These are phyloP conservation scores for Drepana arcuata DNA, from an alignment of 1,140 invertebrate species.

Conservation along the genomic window DNA sequence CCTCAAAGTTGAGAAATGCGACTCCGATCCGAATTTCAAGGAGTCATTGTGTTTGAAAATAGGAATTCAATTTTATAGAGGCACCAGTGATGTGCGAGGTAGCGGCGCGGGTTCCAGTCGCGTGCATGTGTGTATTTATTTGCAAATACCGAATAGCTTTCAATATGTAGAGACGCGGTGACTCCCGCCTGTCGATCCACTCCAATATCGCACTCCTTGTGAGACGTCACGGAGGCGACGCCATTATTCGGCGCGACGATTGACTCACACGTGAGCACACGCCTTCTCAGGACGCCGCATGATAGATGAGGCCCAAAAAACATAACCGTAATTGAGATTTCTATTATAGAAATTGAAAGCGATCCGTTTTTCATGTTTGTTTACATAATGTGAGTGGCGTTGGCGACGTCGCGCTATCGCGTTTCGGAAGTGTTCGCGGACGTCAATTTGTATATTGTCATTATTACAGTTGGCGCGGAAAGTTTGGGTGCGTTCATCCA, in stretches of 20 bases:
- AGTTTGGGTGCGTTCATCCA: slow-evolving; percentile 64
- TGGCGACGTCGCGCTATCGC: slow-evolving; percentile 43
- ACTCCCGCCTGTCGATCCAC: slow-evolving; percentile 58
- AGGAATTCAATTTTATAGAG: slow-evolving; percentile 64
- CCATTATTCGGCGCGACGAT: slow-evolving; percentile 48
- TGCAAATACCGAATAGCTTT: slow-evolving; percentile 68
- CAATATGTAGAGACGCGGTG: slow-evolving; percentile 63
- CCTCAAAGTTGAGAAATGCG: no score
- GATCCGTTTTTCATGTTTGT: slow-evolving; percentile 63
- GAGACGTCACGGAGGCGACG: slow-evolving; percentile 43
- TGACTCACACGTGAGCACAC: slow-evolving; percentile 34
- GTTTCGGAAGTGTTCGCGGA: slow-evolving; percentile 62
- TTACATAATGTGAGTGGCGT: slow-evolving; percentile 66
- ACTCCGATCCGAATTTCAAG: no score
- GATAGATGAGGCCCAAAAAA: slow-evolving; percentile 62
- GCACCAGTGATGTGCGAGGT: slow-evolving; percentile 46
- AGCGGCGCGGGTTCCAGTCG: slow-evolving; percentile 22
- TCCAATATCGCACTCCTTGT: slow-evolving; percentile 55
- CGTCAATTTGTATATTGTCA: slow-evolving; percentile 71
- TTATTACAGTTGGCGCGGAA: slow-evolving; percentile 62
- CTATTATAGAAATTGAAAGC: slow-evolving; percentile 65
- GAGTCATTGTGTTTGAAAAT: no score
- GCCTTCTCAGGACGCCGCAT: slow-evolving; percentile 30
- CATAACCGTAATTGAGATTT: slow-evolving; percentile 69
- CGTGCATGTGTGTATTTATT: slow-evolving; percentile 63